phyloP scores from a whole-genome alignment of 2,113 vertebrate genomes.

The Pangasianodon gigas region DNA sequence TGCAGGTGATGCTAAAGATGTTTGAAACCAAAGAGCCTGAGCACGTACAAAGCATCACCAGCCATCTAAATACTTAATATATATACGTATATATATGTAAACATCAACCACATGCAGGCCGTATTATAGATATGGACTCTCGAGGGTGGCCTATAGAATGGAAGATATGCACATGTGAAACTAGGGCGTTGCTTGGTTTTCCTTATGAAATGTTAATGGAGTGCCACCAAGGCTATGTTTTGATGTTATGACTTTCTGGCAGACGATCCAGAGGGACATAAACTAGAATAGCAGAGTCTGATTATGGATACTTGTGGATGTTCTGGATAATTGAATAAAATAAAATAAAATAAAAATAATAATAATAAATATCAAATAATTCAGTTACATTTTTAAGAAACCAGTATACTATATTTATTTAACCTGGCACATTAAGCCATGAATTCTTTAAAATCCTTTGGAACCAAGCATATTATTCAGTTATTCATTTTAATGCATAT shows the following conservation, averaged over 20 bases:
- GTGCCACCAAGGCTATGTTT: background rate
- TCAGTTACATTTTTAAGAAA: background rate
- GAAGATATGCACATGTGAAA: background rate
- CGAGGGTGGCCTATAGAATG: background rate
- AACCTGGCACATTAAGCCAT: too few species aligned
- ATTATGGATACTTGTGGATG: background rate
- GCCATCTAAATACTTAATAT: constrained; percentile 6
- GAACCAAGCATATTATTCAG: constrained; percentile 1
- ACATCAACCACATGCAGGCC: background rate
- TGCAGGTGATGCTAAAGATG: constrained; percentile 17
- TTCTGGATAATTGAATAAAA: background rate
- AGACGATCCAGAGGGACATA: background rate
- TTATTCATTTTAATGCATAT: constrained; percentile 15
- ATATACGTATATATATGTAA: background rate
- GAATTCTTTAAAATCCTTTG: background rate
- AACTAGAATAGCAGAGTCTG: background rate
- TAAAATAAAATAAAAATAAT: background rate
- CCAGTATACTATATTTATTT: background rate
- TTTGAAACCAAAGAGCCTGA: constrained; percentile 18
- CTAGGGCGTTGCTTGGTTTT: background rate
- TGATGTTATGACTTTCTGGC: constrained; percentile 11
- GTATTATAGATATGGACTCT: too few species aligned
- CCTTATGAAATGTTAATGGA: constrained; percentile 23
- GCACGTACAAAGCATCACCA: constrained; percentile 2
- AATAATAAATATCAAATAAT: background rate